Conservation (phyloP, 2,888 invertebrate genomes). For the Melieria omissa region DNA sequence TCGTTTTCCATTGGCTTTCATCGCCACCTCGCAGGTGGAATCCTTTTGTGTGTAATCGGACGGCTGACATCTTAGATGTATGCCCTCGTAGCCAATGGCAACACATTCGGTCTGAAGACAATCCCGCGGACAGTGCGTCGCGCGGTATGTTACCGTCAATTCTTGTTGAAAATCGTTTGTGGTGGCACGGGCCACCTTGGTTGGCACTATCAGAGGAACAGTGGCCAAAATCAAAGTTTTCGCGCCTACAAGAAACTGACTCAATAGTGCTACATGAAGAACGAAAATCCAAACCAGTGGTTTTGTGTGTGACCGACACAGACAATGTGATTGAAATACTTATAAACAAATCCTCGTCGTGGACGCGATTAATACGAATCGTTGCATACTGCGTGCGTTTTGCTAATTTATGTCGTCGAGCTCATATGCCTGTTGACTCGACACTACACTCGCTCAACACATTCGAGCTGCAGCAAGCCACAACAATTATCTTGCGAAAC, state of each 20-base stretch:
- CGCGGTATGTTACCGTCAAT: constrained; percentile 35
- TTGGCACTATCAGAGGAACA: background rate
- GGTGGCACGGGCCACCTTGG: constrained; percentile 43
- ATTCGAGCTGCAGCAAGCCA: background rate
- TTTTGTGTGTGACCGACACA: background rate
- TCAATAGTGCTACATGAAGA: background rate
- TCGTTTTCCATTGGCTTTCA: constrained; percentile 51
- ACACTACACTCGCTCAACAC: background rate
- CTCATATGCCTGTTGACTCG: background rate
- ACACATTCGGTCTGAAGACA: background rate
- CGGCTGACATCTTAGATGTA: constrained; percentile 39
- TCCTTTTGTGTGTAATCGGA: constrained; percentile 40
- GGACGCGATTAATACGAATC: constrained; percentile 10
- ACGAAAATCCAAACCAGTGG: background rate
- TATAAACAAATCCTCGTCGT: constrained; percentile 8
- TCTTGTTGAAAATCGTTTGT: constrained; percentile 32
- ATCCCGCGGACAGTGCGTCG: constrained; percentile 9
- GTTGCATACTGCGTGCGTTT: constrained; percentile 15
- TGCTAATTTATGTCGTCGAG: background rate
- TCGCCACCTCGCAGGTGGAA: constrained; percentile 41
- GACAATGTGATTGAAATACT: constrained; percentile 4
- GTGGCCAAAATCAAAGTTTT: constrained; percentile 1
- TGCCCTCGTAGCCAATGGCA: background rate
- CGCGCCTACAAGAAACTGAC: background rate
- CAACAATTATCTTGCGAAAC: background rate